Conservation (phyloP, 2,888 invertebrate genomes). For the Eupithecia tripunctaria region DNA sequence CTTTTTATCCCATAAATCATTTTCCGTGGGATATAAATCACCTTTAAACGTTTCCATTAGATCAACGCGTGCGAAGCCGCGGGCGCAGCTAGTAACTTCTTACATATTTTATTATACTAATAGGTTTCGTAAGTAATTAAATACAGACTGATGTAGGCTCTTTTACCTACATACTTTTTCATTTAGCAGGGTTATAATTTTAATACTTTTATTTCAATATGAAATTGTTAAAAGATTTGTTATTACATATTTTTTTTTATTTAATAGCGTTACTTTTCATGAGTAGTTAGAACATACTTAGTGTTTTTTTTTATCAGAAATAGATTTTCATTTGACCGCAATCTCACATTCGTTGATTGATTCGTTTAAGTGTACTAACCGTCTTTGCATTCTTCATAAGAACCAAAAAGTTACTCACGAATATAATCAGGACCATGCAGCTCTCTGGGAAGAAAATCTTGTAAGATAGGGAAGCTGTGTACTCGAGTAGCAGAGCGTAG, state of each 20-base stretch:
- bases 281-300: background rate
- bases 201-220: background rate
- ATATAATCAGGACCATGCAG: conserved; percentile 88
- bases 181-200: background rate
- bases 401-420: conserved; percentile 79
- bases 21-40: no score
- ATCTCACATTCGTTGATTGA: no score
- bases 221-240: background rate
- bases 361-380: background rate
- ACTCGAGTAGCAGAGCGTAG: conserved; percentile 90
- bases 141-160: background rate
- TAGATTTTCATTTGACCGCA: no score
- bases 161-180: background rate
- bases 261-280: background rate
- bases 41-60: no score
- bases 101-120: background rate
- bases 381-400: background rate
- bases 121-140: background rate
- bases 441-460: conserved; percentile 93
- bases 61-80: no score
- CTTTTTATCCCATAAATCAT: no score
- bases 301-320: no score
- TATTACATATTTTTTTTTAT: no score
- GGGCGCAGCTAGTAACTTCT: background rate
- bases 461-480: conserved; percentile 89